Conservation (phyloP, 2,113 vertebrate genomes). For the Gambusia affinis region DNA sequence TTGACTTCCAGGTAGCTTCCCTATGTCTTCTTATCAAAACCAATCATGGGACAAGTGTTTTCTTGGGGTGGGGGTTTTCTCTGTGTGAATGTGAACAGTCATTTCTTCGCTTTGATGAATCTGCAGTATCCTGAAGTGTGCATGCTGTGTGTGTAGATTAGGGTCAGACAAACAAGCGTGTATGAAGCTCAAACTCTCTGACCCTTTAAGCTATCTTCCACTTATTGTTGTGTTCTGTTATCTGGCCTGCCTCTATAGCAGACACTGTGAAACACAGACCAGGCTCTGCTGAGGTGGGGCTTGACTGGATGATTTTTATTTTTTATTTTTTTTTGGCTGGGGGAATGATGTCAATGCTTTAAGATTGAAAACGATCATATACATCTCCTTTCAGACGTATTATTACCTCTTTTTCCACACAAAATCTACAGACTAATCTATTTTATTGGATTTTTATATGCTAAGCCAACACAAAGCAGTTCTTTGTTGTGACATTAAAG, state of each 20-base stretch:
- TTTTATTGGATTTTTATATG: no score
- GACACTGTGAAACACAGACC: conserved; percentile 76
- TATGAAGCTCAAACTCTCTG: conserved; percentile 29
- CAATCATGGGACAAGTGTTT: conserved; percentile 45
- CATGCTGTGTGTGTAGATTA: conserved; percentile 7
- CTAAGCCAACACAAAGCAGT: background rate
- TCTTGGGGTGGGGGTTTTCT: conserved; percentile 8
- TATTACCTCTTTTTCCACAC: background rate
- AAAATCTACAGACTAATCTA: background rate
- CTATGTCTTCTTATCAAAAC: conserved; percentile 50
- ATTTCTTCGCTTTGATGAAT: conserved; percentile 23
- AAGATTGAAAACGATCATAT: conserved; percentile 30
- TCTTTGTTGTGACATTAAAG: background rate
- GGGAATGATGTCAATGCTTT: conserved; percentile 36
- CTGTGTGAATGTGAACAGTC: conserved; percentile 69
- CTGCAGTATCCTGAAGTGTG: conserved; percentile 51
- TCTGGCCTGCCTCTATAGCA: conserved; percentile 65
- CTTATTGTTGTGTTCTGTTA: conserved; percentile 54
- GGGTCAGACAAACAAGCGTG: conserved; percentile 36
- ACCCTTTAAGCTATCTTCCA: conserved; percentile 67
- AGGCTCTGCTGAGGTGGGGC: conserved; percentile 47
- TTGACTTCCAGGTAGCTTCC: conserved; percentile 71
- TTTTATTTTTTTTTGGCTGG: conserved; percentile 7
- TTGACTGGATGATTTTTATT: conserved; percentile 55
- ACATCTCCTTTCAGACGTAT: conserved; percentile 18